Conservation (phyloP, 2,113 vertebrate genomes). For the Hepsetus odoe region DNA sequence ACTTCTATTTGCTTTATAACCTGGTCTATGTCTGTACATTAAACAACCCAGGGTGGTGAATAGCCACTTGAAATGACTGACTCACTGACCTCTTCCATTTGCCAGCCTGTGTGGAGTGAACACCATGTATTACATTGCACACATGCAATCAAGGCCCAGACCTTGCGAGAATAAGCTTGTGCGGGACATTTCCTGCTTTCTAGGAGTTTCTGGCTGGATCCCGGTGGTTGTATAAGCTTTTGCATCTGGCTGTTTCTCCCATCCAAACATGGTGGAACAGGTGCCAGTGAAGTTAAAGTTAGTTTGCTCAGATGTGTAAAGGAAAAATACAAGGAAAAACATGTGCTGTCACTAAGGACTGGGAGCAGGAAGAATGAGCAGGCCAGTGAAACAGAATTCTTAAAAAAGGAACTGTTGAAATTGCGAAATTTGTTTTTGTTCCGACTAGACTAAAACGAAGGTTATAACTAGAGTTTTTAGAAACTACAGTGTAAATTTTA, state of each 20-base stretch:
- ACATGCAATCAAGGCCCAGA: conserved; percentile 44
- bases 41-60: conserved; percentile 49
- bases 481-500: neutral
- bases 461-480: neutral
- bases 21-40: conserved; percentile 46
- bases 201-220: conserved; percentile 46
- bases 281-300: conserved; percentile 74
- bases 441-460: neutral
- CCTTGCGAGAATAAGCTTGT: conserved; percentile 39
- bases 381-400: conserved; percentile 13
- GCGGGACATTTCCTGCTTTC: conserved; percentile 38
- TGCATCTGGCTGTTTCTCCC: conserved; percentile 58
- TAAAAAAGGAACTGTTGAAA: conserved; percentile 14
- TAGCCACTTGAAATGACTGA: conserved; percentile 51
- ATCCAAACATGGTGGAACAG: conserved; percentile 64
- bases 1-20: conserved; percentile 46
- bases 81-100: conserved; percentile 23
- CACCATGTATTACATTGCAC: conserved; percentile 38
- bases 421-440: neutral
- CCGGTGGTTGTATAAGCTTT: conserved; percentile 59
- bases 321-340: conserved; percentile 55
- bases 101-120: conserved; percentile 51
- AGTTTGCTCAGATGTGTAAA: conserved; percentile 53
- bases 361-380: conserved; percentile 30
- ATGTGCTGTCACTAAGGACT: conserved; percentile 58